A percentile compares a stretch with the other conserved stretches of the same genome.
Conservation (phyloP, 2,888 invertebrate species). For the Nomada ferruginata region DNA sequence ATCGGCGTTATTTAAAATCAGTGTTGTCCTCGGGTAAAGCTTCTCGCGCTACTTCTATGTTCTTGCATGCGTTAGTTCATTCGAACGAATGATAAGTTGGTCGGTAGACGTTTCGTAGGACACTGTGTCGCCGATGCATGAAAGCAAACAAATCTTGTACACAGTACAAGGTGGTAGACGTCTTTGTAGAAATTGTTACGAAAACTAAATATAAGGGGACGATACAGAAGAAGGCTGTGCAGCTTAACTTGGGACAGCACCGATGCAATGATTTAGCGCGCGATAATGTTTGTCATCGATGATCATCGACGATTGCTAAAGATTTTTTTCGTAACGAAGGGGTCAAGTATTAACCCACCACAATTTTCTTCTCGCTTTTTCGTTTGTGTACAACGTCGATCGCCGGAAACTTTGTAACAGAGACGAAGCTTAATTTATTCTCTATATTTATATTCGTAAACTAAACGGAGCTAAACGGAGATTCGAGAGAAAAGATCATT, state of each 20-base stretch:
- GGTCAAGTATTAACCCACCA: background rate
- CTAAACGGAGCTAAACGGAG: slow-evolving; percentile 31
- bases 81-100: no score
- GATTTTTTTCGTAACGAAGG: slow-evolving; percentile 10
- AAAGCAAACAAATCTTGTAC: no score
- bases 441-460: slow-evolving; percentile 70
- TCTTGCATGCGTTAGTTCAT: background rate
- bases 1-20: background rate
- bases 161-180: no score
- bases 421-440: slow-evolving; percentile 71
- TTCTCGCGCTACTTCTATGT: background rate
- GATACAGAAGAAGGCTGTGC: background rate
- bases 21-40: slow-evolving; percentile 2
- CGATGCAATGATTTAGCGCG: background rate
- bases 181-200: no score
- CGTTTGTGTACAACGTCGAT: slow-evolving; percentile 40
- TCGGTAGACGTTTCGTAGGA: no score
- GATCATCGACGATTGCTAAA: background rate
- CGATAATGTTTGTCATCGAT: background rate
- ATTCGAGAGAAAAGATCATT: slow-evolving; percentile 12
- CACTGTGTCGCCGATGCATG: no score
- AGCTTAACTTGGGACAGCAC: background rate
- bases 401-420: slow-evolving; percentile 56
- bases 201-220: no score
- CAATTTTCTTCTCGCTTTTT: background rate